Evolutionary conservation across 2,113 vertebrate genomes (phyloP).

Genomic region (Scytalopus superciliaris): DNA sequence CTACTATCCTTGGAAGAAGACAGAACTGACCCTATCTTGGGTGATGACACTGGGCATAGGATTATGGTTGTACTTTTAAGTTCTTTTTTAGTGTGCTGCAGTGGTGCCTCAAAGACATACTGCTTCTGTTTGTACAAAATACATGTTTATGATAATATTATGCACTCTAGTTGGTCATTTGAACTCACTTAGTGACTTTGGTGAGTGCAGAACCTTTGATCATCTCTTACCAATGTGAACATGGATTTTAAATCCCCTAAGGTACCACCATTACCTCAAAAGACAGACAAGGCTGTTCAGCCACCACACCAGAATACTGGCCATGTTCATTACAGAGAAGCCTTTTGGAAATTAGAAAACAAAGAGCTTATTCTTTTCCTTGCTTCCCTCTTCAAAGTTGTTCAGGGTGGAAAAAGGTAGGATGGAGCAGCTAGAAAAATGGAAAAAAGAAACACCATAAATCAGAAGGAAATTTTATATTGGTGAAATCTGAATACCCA

Average conservation of each 20-base stretch:
- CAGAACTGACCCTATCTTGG: background rate
- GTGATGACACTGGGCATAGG: background rate
- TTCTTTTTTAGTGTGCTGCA: background rate
- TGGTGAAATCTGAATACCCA: background rate
- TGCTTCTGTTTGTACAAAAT: background rate
- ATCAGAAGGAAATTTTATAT: background rate
- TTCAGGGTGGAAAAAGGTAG: background rate
- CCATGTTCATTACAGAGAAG: background rate
- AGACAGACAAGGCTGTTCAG: background rate
- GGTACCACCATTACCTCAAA: background rate
- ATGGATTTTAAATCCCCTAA: background rate
- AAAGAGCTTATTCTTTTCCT: background rate
- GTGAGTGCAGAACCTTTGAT: accelerated
- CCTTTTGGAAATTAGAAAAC: background rate
- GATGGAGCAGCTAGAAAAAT: background rate
- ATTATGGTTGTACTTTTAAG: accelerated
- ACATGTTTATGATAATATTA: background rate
- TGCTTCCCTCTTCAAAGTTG: background rate
- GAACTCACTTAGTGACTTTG: background rate
- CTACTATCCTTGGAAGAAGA: background rate
- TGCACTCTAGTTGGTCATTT: background rate
- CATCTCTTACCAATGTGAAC: background rate
- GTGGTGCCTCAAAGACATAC: background rate
- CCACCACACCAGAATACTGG: background rate
- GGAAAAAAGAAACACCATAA: background rate